Conservation (phyloP, 2,888 invertebrate species). For the Orthosia cruda region DNA sequence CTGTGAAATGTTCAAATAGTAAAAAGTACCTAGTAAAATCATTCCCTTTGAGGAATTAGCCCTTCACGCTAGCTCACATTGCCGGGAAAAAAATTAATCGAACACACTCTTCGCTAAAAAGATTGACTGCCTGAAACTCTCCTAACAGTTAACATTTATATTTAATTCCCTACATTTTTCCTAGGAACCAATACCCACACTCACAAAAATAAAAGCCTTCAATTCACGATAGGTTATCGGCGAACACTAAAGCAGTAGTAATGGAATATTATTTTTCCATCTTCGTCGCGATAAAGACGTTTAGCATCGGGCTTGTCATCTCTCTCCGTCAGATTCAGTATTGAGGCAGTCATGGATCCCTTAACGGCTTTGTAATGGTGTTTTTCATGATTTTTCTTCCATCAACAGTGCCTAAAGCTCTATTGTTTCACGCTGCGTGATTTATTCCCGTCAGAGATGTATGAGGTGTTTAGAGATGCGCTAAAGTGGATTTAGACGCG, state of each 20-base stretch:
- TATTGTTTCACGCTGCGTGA: slow-evolving; percentile 80
- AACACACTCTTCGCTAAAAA: background rate
- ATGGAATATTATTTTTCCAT: slow-evolving; percentile 71
- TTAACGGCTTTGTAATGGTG: slow-evolving; percentile 81
- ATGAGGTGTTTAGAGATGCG: slow-evolving; percentile 77
- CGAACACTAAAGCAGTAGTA: slow-evolving; percentile 60
- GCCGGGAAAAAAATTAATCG: background rate
- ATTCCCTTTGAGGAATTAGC: no score
- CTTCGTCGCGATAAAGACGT: slow-evolving; percentile 64
- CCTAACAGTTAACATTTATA: slow-evolving; percentile 21
- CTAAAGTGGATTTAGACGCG: slow-evolving; percentile 61
- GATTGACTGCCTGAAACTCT: background rate
- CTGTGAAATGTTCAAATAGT: no score
- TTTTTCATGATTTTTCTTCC: slow-evolving; percentile 81
- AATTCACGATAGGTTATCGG: slow-evolving; percentile 57
- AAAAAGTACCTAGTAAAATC: background rate
- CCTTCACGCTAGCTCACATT: background rate
- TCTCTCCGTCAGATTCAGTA: slow-evolving; percentile 50
- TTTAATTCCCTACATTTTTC: slow-evolving; percentile 10
- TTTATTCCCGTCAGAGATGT: slow-evolving; percentile 78
- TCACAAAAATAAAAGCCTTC: slow-evolving; percentile 43
- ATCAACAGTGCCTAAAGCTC: slow-evolving; percentile 71
- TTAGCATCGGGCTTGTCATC: slow-evolving; percentile 51
- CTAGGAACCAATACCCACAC: background rate
- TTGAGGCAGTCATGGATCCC: slow-evolving; percentile 69